phyloP scores from a whole-genome alignment of 2,113 vertebrate species.

The Rana temporaria region DNA sequence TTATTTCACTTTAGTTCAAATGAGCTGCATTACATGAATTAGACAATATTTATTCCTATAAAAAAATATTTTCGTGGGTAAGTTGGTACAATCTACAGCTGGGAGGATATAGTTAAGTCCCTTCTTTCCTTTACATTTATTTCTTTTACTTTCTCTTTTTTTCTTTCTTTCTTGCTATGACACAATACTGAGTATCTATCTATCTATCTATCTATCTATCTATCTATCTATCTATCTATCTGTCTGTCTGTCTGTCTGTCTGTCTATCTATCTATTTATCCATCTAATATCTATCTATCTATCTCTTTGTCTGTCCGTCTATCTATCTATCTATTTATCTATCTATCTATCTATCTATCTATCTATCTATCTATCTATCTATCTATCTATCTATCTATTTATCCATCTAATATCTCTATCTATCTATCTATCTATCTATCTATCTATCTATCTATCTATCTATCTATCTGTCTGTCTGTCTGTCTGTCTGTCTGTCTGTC shows the following conservation, averaged over 20 bases:
- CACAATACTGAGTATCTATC: neutral
- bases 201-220: neutral
- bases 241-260: neutral
- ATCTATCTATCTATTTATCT: too few relatives aligned
- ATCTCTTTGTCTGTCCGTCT: too few relatives aligned
- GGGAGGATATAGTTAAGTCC: neutral
- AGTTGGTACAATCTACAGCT: too few relatives aligned
- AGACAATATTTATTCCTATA: too few relatives aligned
- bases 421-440: neutral
- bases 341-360: neutral
- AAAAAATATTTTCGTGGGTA: too few relatives aligned
- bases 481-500: neutral
- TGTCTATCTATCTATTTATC: neutral
- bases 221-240: neutral
- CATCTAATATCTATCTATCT: too few relatives aligned
- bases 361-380: neutral
- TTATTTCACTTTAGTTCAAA: too few relatives aligned
- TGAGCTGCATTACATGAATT: too few relatives aligned
- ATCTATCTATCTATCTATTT: neutral
- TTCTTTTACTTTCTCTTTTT: neutral
- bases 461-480: neutral
- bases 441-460: neutral
- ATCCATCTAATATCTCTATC: too few relatives aligned
- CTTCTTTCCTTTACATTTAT: too few relatives aligned
- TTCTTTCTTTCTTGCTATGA: neutral